Evolutionary conservation across 92 coral and sea anemone species (phyloP).

Genomic region (Meandrina meandrites): DNA sequence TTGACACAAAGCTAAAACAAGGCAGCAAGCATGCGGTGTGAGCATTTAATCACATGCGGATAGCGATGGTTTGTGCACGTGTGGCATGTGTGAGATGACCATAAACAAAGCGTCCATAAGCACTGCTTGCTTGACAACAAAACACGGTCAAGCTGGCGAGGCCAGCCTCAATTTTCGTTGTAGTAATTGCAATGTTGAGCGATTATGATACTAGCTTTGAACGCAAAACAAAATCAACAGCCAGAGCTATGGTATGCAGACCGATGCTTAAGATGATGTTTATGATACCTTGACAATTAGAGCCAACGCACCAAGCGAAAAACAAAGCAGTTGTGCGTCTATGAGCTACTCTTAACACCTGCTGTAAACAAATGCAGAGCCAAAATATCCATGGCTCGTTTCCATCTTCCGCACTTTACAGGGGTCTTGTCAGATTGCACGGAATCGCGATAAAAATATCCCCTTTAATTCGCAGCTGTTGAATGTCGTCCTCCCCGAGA

Average conservation of each 20-base stretch:
- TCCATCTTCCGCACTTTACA: neutral
- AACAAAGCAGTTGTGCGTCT: neutral
- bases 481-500: neutral
- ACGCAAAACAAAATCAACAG: neutral
- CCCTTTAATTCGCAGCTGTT: neutral
- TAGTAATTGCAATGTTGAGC: neutral
- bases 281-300: neutral
- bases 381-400: neutral
- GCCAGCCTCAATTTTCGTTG: neutral
- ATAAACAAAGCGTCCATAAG: slow-evolving; percentile 24
- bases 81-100: slow-evolving; percentile 30
- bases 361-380: slow-evolving; percentile 14
- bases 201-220: neutral
- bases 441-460: neutral
- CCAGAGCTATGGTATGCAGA: slow-evolving; percentile 11
- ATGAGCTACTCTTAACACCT: slow-evolving; percentile 21
- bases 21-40: slow-evolving; percentile 45
- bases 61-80: slow-evolving; percentile 26
- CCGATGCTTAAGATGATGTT: neutral
- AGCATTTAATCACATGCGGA: slow-evolving; percentile 46
- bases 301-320: neutral
- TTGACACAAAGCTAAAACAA: slow-evolving; percentile 33
- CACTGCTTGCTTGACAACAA: neutral
- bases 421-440: neutral
- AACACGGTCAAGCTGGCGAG: neutral